phyloP scores from a whole-genome alignment of 2,113 vertebrate genomes.

The Halichoeres trimaculatus region DNA sequence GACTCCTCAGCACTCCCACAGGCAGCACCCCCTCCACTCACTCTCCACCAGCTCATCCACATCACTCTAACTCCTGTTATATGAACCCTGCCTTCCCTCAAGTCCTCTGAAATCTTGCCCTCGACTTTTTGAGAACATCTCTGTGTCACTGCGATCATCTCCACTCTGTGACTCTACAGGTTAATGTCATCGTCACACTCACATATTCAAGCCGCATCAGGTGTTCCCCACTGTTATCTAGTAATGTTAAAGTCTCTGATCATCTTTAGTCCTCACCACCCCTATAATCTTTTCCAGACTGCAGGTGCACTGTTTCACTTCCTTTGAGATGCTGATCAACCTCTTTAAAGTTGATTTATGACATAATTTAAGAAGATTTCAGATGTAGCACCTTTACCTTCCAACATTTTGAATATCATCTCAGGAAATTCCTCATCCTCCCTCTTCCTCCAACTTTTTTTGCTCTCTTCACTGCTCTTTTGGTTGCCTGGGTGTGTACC shows the following conservation, averaged over 20 bases:
- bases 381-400: neutral
- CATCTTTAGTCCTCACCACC: too few relatives aligned
- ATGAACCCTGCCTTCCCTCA: conserved; percentile 73
- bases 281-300: too few relatives aligned
- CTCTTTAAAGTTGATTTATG: neutral
- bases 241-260: neutral
- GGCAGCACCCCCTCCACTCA: conserved; percentile 84
- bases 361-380: neutral
- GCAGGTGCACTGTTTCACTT: too few relatives aligned
- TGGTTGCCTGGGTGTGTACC: conserved; percentile 13
- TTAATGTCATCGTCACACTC: conserved; percentile 16
- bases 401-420: neutral
- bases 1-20: conserved; percentile 97
- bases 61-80: conserved; percentile 80
- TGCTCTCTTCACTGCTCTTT: conserved; percentile 6
- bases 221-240: neutral
- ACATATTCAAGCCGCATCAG: neutral
- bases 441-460: neutral
- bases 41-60: conserved; percentile 76
- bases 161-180: conserved; percentile 16
- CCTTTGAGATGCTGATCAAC: neutral
- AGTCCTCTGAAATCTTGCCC: conserved; percentile 34
- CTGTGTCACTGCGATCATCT: conserved; percentile 56
- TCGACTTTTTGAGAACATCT: conserved; percentile 50
- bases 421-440: neutral